Conservation (phyloP, 2,113 vertebrate species). For the crab-eating macaque (Macaca fascicularis) region T2T-MFA8v1.1 NC_088377.1:136329001-136329500, state of each 20-base stretch:
- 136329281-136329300: neutral
- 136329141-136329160: neutral
- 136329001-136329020: neutral
- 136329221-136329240: neutral
- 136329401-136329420: neutral
- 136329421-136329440: neutral
- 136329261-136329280: neutral
- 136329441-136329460: neutral
- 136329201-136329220: neutral
- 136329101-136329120: neutral
- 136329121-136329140: neutral
- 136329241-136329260: neutral
- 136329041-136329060: neutral
- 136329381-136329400: neutral
- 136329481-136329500: neutral
- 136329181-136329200: neutral
- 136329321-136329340: neutral
- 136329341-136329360: neutral
- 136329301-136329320: neutral
- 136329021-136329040: neutral
- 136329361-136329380: neutral
- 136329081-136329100: neutral
- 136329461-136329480: neutral
- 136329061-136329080: neutral
- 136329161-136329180: neutral